Conservation (phyloP, 2,888 invertebrate species). For the Pandemis cinnamomeana region DNA sequence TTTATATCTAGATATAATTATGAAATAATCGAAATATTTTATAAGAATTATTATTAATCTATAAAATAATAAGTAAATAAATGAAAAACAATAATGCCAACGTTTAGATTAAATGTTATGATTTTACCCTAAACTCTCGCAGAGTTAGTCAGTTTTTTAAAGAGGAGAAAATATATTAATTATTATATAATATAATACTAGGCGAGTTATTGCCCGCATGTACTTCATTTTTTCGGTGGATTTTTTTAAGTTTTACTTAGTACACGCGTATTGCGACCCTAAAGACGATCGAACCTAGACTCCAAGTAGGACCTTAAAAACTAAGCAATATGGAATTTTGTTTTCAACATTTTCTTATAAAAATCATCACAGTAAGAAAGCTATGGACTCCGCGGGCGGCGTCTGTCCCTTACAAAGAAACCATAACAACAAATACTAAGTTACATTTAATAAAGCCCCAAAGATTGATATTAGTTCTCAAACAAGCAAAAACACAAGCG, state of each 20-base stretch:
- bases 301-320: constrained; percentile 21
- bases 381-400: constrained; percentile 46
- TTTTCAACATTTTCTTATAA: constrained; percentile 53
- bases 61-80: constrained; percentile 47
- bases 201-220: constrained; percentile 34
- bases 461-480: constrained; percentile 45
- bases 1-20: constrained; percentile 58
- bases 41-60: constrained; percentile 47
- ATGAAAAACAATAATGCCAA: constrained; percentile 46
- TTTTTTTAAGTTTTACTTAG: constrained; percentile 22
- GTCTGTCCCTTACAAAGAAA: constrained; percentile 43
- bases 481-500: constrained; percentile 16
- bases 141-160: constrained; percentile 34
- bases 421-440: constrained; percentile 42
- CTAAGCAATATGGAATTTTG: constrained; percentile 55
- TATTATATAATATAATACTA: constrained; percentile 44
- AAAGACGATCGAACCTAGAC: neutral
- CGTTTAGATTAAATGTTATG: constrained; percentile 43
- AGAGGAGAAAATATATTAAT: constrained; percentile 43
- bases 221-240: constrained; percentile 38
- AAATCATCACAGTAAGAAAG: constrained; percentile 62
- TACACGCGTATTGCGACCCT: constrained; percentile 18
- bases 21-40: constrained; percentile 57
- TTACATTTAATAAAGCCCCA: constrained; percentile 53
- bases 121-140: constrained; percentile 34